Base-by-base conservation (phyloP, 2,113 vertebrate genomes). In the Camelus bactrianus region DNA sequence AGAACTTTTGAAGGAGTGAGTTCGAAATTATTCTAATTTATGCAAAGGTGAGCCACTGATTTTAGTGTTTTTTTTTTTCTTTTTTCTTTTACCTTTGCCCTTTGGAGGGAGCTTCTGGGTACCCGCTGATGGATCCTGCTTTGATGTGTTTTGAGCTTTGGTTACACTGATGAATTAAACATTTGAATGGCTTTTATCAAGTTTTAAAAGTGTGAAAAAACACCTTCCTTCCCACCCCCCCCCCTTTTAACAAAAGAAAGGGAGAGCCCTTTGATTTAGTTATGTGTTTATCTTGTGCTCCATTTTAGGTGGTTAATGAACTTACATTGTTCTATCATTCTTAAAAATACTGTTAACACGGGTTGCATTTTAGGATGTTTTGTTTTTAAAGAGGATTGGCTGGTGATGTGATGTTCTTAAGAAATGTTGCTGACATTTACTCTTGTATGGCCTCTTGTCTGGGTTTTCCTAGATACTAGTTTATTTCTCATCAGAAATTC, bases 31-130 rank as follows among this genome's bases (percentile, higher is more conserved):
- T 97, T 97, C 89, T 98, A 97, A 97, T 97, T 98, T 94, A 97
- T 97, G 97, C 95, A 95, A 97, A 97, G 88, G 92, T 94, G 95
- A 97, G 96, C 97, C 97, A 97, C 98, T 98, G 95, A 97, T 98
- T 98, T 98, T 98, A 97, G 16, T 10, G 10, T 24, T 83, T 83
- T 9, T 22, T 42, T 65, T 54, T 64, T 12, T 73, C 46, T 22
- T 80, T 70, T 46, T 87, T 54, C 26, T 91, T 87, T 95, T 91
- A 92, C 86, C 62, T 75, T 50, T 89, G 35, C 42, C 65, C 38
- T 65, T 93, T 73, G 75, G 95, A 94, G 72, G 65, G 77, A 91
- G 83, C 20, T 91, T 84, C 70, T 89, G 86, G 92, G 77, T 95
- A 86, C 58, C 56, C 3, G 15, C 84, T 90, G 88, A 82, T 86